Percentiles rank a stretch among this genome's conserved stretches.
phyloP scores from a whole-genome alignment of 2,888 invertebrate genomes.

The Rosalia funebris region DNA sequence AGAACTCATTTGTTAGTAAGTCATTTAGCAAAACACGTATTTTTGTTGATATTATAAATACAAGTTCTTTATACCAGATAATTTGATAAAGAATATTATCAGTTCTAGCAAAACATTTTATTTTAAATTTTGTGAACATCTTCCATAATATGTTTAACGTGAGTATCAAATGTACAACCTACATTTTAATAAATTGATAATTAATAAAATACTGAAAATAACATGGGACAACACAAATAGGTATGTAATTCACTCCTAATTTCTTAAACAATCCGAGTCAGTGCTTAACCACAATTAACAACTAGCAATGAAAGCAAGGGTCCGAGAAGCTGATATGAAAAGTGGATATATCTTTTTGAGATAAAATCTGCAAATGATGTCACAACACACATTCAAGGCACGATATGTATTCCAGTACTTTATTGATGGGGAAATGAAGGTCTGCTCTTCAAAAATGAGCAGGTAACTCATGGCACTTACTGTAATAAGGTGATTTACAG shows the following conservation, averaged over 20 bases:
- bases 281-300: conserved; percentile 45
- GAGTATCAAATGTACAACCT: conserved; percentile 9
- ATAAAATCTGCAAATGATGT: conserved; percentile 51
- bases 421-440: conserved; percentile 35
- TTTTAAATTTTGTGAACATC: no score
- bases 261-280: conserved; percentile 53
- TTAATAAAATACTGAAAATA: conserved; percentile 33
- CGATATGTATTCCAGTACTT: conserved; percentile 63
- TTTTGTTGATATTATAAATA: no score
- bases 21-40: no score
- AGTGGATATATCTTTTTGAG: conserved; percentile 43
- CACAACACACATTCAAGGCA: conserved; percentile 62
- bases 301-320: conserved; percentile 55
- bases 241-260: conserved; percentile 30
- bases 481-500: conserved; percentile 43
- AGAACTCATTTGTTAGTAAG: no score
- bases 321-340: conserved; percentile 54
- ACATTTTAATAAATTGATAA: conserved; percentile 28
- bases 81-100: no score
- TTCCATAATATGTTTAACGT: no score
- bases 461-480: conserved; percentile 48
- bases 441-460: conserved; percentile 31
- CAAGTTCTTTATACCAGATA: no score
- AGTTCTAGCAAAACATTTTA: no score
- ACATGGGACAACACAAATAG: conserved; percentile 28